Evolutionary conservation across 2,888 invertebrate genomes (phyloP), one percentile per base, ranked within the genome.

Genomic region (Stenodera caucasica): DNA sequence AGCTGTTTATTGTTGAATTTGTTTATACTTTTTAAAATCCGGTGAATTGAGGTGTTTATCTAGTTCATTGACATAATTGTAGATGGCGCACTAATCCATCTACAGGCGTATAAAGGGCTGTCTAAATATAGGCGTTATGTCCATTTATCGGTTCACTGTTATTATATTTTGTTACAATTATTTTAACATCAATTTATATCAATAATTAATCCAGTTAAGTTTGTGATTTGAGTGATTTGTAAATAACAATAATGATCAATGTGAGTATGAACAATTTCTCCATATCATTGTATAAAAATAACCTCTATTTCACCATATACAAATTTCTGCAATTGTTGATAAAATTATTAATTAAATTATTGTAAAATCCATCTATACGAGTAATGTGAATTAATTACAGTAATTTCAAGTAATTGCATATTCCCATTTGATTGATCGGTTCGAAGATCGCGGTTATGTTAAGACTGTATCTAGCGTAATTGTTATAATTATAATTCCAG

Each of bases 21-120:
- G 26, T 26, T 2, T 26, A 26, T 26, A 5, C 26, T 26, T 26
- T 26, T 26, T 5, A 26, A 26, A 26, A 4, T 26, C 26, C 5
- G 26, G 26, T 4, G 5, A 26, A 26, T 26, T 4, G 5, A 26
- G 5, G 5, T 26, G 5, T 26, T 26, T 4, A 4, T 4, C 2
- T 26, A 26, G 5, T 26, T 26, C 26, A 26, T 26, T 26, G 26
- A 26, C 5, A 5, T 26, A 4, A 26, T 5, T 5, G 12, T 32
- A 52, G 30, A 30, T 5, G 52, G 32, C 33, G 12, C 32, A 3
- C 52, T 8, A 8, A 6, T 23, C n/a, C 14, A n/a, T 12, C 15
- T n/a, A 58, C 63, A 57, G 61, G 60, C 60, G 67, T 63, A 55
- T 61, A 23, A 49, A 53, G 51, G 58, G 67, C 65, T 67, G 67